These are phyloP conservation scores for Drosophila infuscata DNA, from an alignment of 2,888 invertebrate genomes.

Conservation along the genomic window DNA sequence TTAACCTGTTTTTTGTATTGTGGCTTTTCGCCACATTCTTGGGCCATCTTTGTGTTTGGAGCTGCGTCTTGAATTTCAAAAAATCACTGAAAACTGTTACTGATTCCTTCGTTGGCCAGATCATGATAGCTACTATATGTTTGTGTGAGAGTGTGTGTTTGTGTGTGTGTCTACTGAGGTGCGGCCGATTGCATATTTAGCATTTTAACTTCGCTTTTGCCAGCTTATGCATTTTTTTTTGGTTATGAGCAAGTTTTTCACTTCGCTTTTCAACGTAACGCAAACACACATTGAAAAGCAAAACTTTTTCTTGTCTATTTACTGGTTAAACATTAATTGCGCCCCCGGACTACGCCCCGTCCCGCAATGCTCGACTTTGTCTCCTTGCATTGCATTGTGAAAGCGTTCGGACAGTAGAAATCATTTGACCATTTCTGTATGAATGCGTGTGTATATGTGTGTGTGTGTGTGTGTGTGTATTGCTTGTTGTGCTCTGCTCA, in stretches of 20 bases:
- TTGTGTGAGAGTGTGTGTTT: background rate
- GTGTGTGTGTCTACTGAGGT: conserved; percentile 35
- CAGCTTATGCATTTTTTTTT: conserved; percentile 26
- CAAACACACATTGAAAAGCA: conserved; percentile 45
- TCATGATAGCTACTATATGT: conserved; percentile 35
- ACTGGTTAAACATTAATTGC: conserved; percentile 77
- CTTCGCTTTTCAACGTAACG: conserved; percentile 56
- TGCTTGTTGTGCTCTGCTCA: conserved; percentile 46
- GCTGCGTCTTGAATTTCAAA: conserved; percentile 60
- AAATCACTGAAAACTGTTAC: conserved; percentile 48
- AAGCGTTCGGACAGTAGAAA: conserved; percentile 72
- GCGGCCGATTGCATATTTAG: conserved; percentile 55
- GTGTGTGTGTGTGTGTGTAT: conserved; percentile 17
- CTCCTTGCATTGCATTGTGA: conserved; percentile 65
- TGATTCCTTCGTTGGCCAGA: conserved; percentile 24
- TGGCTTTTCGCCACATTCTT: conserved; percentile 66
- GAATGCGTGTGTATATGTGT: conserved; percentile 13
- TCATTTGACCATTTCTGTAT: conserved; percentile 73
- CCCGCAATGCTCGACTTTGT: conserved; percentile 18
- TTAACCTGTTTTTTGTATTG: conserved; percentile 67
- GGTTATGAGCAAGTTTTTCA: conserved; percentile 54
- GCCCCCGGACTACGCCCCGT: conserved; percentile 42
- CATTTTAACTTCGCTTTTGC: conserved; percentile 37
- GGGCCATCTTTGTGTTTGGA: conserved; percentile 45
- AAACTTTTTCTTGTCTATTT: conserved; percentile 74